Base-by-base conservation (phyloP, 2,797 vertebrate genomes). In the Falco berigora region DNA sequence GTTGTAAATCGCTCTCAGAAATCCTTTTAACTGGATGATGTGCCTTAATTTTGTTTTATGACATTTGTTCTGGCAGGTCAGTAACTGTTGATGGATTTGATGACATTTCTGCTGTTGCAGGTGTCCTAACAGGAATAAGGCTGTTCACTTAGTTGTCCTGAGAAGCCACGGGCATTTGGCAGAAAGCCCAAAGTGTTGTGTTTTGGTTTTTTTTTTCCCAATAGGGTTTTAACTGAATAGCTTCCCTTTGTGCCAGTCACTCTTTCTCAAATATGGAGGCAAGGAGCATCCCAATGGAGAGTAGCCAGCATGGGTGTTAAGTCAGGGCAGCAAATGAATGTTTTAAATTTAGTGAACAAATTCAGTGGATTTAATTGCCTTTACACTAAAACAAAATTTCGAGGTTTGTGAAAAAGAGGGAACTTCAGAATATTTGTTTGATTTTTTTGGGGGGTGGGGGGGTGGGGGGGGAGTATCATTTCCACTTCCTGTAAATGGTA, bases 51-150 rank as follows among this genome's bases (percentile, higher is more conserved):
- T 83, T 61, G 30, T 71, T 94, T 86, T 86, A 88, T 94, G 90
- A 59, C 58, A 66, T 90, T 82, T 88, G 61, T 88, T 94, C 85
- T 92, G 71, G 40, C 67, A 80, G 61, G 42, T 87, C 83, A 80
- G 46, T 93, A 89, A 71, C 76, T 92, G 67, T 93, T 92, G 86
- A 92, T 81, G 80, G 72, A 30, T 61, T 38, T 91, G 86, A 86
- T 82, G 89, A 94, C 92, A 95, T 94, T 86, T 50, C 74, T 95
- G 94, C 79, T 61, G 73, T 58, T 83, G 21, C 95, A 96, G 75
- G 88, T 97, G 79, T 94, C 93, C 61, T 82, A 14, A 32, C n/a
- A 86, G 78, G 67, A 95, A 75, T 92, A 78, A 91, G 24, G 68
- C 79, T 75, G 20, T 82, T 92, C 86, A 50, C 88, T 95, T 91